These are phyloP conservation scores for Lymantria dispar DNA, from an alignment of 2,888 invertebrate species.

Conservation along the genomic window DNA sequence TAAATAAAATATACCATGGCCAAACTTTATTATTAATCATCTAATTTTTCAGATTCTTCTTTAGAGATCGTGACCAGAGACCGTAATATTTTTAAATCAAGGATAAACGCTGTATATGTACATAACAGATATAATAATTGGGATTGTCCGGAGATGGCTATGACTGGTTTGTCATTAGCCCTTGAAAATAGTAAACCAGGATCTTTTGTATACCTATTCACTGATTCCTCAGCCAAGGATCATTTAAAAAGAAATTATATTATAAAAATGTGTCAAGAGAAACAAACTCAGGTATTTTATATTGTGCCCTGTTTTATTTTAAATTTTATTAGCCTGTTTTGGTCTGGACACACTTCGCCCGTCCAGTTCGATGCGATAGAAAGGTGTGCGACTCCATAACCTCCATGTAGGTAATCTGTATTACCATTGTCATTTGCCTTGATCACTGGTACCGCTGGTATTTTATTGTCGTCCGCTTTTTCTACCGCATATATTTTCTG, in stretches of 20 bases:
- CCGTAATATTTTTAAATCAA: not conserved
- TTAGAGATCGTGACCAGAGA: not conserved
- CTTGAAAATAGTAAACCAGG: conserved; percentile 27
- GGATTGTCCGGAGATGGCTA: conserved; percentile 21
- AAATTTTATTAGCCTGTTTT: not conserved
- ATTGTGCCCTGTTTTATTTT: not conserved
- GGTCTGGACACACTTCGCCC: not conserved
- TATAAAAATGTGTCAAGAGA: not conserved
- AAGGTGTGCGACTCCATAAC: not conserved
- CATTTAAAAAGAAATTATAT: not conserved
- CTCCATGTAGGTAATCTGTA: too few species aligned
- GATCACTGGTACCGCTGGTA: too few species aligned
- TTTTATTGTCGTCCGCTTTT: too few species aligned
- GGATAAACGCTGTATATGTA: not conserved
- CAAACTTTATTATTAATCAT: not conserved
- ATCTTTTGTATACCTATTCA: conserved; percentile 41
- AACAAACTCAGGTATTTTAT: not conserved
- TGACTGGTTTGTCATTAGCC: conserved; percentile 33
- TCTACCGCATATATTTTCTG: too few species aligned
- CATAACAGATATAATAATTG: not conserved
- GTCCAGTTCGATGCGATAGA: not conserved
- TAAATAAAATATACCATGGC: too few species aligned
- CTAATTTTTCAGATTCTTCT: not conserved
- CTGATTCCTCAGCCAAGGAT: conserved; percentile 24
- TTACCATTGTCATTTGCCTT: too few species aligned